A percentile compares a stretch with the other conserved stretches of the same genome.
Conservation (phyloP, 2,888 invertebrate genomes). For the Amphipyra tragopoginis region DNA sequence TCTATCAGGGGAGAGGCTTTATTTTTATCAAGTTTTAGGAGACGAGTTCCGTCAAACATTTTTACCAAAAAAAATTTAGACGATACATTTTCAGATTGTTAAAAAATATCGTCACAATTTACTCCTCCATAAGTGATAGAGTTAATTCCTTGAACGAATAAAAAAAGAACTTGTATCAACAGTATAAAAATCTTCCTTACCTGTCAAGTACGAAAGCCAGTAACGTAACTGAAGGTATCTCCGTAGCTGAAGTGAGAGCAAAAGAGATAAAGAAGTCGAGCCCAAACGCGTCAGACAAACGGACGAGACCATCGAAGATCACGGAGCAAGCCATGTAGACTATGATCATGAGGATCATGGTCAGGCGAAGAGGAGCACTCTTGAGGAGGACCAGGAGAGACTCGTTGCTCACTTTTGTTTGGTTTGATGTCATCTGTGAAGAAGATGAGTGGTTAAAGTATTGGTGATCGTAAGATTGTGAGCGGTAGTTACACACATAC, state of each 20-base stretch:
- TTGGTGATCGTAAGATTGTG: not conserved
- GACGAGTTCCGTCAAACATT: no score
- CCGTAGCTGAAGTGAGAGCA: constrained; percentile 83
- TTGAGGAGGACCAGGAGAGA: constrained; percentile 73
- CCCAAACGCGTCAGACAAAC: constrained; percentile 83
- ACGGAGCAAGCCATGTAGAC: constrained; percentile 82
- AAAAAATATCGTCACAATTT: no score
- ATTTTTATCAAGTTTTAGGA: no score
- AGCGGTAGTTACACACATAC: no score
- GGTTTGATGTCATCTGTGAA: constrained; percentile 66
- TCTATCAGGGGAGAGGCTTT: no score
- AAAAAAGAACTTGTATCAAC: no score
- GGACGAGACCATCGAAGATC: constrained; percentile 84
- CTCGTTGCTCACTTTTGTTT: constrained; percentile 73
- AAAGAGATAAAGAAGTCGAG: constrained; percentile 86
- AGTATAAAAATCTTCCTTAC: constrained; percentile 57
- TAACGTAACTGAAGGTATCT: constrained; percentile 83
- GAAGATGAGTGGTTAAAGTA: not conserved
- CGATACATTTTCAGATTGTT: no score
- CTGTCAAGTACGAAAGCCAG: constrained; percentile 79
- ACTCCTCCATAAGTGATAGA: no score
- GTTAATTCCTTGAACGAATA: no score
- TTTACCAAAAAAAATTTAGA: no score
- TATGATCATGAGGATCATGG: constrained; percentile 74
- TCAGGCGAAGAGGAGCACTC: constrained; percentile 72